Evolutionary conservation across 2,797 vertebrate genomes (phyloP).

Genomic region (Pogonophryne albipinna): DNA sequence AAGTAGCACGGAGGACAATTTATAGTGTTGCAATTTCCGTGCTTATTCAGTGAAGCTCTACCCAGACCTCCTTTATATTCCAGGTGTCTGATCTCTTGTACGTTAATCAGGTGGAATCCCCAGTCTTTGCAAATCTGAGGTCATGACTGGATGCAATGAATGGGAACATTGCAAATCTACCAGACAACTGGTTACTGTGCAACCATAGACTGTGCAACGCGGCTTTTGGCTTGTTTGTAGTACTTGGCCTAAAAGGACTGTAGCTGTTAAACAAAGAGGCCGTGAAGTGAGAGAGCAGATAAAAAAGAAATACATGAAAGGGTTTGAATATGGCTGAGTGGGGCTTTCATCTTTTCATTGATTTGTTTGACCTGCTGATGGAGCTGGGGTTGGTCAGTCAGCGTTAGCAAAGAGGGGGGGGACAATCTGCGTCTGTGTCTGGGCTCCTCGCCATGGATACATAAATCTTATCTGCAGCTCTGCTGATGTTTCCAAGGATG

Average conservation of each 20-base stretch:
- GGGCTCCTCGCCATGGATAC: conserved; percentile 69
- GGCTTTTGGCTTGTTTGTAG: conserved; percentile 30
- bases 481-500: conserved; percentile 49
- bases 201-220: conserved; percentile 17
- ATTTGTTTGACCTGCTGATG: conserved; percentile 68
- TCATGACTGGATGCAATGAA: neutral
- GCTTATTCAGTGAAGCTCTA: neutral
- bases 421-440: conserved; percentile 25
- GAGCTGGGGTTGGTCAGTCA: conserved; percentile 36
- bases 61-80: neutral
- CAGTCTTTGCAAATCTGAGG: neutral
- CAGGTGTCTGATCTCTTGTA: neutral
- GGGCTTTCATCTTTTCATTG: conserved; percentile 66
- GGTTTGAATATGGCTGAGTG: conserved; percentile 45
- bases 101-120: neutral
- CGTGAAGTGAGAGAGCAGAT: conserved; percentile 15
- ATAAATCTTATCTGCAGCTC: conserved; percentile 58
- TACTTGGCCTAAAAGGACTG: conserved; percentile 22
- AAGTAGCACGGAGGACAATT: neutral
- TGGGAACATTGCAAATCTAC: conserved; percentile 10
- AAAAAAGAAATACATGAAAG: conserved; percentile 50
- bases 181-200: conserved; percentile 20
- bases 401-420: conserved; percentile 3
- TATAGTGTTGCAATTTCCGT: neutral
- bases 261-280: neutral